Base-by-base conservation (phyloP, 2,797 vertebrate genomes). In the Danio tinwini region DNA sequence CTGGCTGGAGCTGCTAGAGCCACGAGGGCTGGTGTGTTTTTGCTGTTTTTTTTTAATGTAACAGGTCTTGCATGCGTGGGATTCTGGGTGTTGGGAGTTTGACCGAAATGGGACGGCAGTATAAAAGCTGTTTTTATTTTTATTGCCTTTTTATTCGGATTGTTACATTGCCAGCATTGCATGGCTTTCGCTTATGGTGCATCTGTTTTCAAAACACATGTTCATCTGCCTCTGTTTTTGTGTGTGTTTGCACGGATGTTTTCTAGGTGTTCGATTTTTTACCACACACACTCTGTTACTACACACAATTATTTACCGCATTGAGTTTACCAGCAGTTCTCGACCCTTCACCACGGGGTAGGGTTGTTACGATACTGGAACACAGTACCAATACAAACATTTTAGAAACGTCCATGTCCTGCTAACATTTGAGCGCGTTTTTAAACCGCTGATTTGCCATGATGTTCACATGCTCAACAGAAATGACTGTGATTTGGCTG, bases 161-260 rank as follows among this genome's bases (percentile, higher is more conserved):
- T 80, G 74, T 68, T 73, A 68, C 59, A 37, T 71, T 21, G 73
- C 39, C 81, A 70, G 69, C 29, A 13, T 52, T 74, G 83, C 81
- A 83, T 84, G 78, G 81, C 79, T 70, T 84, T 81, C 29, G 82
- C 79, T 80, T 75, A 42, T 82, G 45, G 17, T 56, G 37, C 74
- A 29, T 79, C 49, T 73, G 56, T 19, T 44, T 44, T 52, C 42
- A 37, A 8, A 12, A 13, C 53, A 12, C 74, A 2, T 8, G 14
- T 47, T 72, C 44, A 19, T 63, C 68, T 71, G 64, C 13, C 71
- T 14, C 50, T 71, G 81, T 65, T 69, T 42, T 45, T 40, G 67
- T 45, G 13, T 14, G 13, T 21, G 55, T 50, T 12, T 17, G 62
- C 74, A 76, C 52, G 65, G 16, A 39, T 17, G 56, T 29, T 29